These are phyloP conservation scores for Nymphalis io DNA, from an alignment of 1,140 invertebrate genomes.

Conservation along the genomic window DNA sequence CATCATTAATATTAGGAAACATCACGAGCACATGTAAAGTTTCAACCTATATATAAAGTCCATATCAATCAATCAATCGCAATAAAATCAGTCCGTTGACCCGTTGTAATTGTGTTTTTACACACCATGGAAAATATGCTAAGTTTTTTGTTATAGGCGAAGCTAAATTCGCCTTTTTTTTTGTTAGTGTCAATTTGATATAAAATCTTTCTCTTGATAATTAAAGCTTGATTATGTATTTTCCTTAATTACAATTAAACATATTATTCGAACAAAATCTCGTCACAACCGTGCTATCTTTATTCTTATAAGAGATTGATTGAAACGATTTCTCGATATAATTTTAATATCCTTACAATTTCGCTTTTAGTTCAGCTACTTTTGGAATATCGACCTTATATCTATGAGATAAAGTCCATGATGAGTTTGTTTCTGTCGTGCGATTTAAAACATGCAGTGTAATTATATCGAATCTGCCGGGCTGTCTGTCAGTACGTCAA, in stretches of 20 bases:
- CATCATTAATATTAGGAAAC: too few relatives aligned
- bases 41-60: too few relatives aligned
- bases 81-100: too few relatives aligned
- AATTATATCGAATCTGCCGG: conserved; percentile 76
- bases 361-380: background rate
- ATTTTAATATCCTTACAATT: conserved; percentile 32
- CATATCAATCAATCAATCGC: too few relatives aligned
- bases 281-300: conserved; percentile 28
- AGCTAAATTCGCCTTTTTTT: too few relatives aligned
- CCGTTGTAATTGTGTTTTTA: too few relatives aligned
- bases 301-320: conserved; percentile 40
- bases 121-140: too few relatives aligned
- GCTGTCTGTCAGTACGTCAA: conserved; percentile 70
- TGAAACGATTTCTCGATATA: conserved; percentile 41
- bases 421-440: conserved; percentile 33
- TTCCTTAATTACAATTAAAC: conserved; percentile 10
- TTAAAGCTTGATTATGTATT: background rate
- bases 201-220: too few relatives aligned
- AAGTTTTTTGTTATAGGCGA: too few relatives aligned
- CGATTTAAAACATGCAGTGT: conserved; percentile 74
- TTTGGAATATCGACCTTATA: conserved; percentile 20
- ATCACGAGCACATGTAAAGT: too few relatives aligned
- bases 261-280: background rate
- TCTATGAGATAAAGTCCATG: conserved; percentile 7
- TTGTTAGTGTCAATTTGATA: too few relatives aligned